Evolutionary conservation across 2,113 vertebrate genomes (phyloP), one percentile per base, ranked within the genome.

Genomic region (Lepisosteus osseus): DNA sequence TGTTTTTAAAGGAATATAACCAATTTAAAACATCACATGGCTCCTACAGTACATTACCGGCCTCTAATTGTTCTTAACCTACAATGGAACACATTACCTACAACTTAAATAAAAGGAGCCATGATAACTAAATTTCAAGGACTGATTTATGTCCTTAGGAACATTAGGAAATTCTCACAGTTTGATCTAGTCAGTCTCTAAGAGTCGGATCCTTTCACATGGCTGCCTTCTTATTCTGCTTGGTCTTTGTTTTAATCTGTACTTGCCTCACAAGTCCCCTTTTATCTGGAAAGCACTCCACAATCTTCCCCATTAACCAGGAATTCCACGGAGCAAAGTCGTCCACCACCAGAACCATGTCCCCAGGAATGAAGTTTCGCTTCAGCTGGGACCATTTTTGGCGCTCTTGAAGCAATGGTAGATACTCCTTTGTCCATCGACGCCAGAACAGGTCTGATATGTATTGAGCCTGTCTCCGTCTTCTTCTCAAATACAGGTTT

Each of bases 261-360:
- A 43, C 64, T 65, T 44, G 12, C 64, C 1, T 17, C 9, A 66
- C 51, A 15, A 54, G 43, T 11, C 63, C 64, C 1, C 13, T 72
- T 5, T 63, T 67, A 54, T 73, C 71, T 73, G 71, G 54, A 64
- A 72, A 42, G 51, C 17, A 66, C 15, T 66, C 42, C 29, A 56
- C 47, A 41, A 67, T 67, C 55, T 41, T 73, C 7, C 71, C 71
- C 41, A 61, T 61, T 44, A 73, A 17, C 71, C 71, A 72, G 3
- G 71, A 67, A 45, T 67, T 72, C 41, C 64, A 3, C 11, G 66
- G 67, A n/a, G 55, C 57, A 5, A 17, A 64, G 6, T 13, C 13
- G 15, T 74, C 67, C 8, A 68, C 67, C 4, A 74, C 51, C 6
- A 74, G 67, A 29, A 69, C 61, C 7, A 74, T 45, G 54, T 74